Percentiles rank a stretch among this genome's conserved stretches.
These are phyloP conservation scores for Pardalotus punctatus DNA, from an alignment of 2,113 vertebrate genomes.

Conservation along the genomic window DNA sequence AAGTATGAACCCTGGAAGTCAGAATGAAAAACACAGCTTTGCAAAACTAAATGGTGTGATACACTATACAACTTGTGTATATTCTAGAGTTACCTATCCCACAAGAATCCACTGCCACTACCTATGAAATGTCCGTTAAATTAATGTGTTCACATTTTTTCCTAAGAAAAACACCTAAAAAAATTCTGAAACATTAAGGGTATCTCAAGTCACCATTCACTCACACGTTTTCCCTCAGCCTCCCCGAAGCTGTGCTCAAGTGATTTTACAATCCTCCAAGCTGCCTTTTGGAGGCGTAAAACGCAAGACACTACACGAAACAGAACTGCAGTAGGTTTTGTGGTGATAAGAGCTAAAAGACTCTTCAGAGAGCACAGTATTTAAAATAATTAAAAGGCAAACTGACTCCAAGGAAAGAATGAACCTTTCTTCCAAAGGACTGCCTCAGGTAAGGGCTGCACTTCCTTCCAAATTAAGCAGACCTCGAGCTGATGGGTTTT, in stretches of 20 bases:
- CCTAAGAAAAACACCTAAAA: background rate
- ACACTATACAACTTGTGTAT: background rate
- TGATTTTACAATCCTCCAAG: background rate
- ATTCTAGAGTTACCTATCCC: background rate
- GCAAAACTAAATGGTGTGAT: background rate
- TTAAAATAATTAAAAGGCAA: background rate
- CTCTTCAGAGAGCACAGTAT: background rate
- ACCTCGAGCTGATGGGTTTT: background rate
- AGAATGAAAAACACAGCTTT: background rate
- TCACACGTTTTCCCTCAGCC: background rate
- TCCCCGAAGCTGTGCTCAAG: background rate
- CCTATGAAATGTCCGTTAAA: background rate
- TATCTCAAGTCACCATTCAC: background rate
- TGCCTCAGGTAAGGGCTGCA: background rate
- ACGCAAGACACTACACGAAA: background rate
- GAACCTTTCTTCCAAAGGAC: background rate
- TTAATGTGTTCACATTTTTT: background rate
- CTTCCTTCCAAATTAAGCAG: background rate
- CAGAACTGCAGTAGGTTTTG: background rate
- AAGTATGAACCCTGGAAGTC: background rate
- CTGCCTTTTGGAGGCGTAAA: background rate
- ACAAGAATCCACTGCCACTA: background rate
- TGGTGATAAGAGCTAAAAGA: background rate
- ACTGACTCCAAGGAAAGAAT: background rate
- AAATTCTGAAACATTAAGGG: background rate